Percentiles rank a stretch among this genome's conserved stretches.
Conservation (phyloP, 2,888 invertebrate genomes). For the Hirtodrosophila duncani region DNA sequence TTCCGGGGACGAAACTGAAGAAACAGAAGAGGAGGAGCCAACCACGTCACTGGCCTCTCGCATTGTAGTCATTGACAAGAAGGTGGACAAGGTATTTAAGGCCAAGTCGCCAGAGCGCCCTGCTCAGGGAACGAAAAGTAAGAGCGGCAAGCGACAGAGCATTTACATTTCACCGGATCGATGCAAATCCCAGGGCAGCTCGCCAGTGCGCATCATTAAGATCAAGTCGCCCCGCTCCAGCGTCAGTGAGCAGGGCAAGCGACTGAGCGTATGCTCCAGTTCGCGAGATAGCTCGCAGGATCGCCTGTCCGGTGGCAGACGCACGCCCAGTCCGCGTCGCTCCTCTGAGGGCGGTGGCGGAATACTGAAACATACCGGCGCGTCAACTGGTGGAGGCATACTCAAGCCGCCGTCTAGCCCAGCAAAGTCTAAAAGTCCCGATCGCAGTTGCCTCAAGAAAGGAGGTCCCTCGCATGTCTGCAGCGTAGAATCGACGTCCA, state of each 20-base stretch:
- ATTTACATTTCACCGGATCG: constrained; percentile 81
- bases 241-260: constrained; percentile 79
- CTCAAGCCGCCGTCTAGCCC: constrained; percentile 76
- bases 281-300: constrained; percentile 76
- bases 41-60: constrained; percentile 46
- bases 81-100: constrained; percentile 78
- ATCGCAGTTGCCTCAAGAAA: constrained; percentile 77
- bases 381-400: constrained; percentile 70
- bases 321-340: constrained; percentile 77
- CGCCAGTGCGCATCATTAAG: constrained; percentile 78
- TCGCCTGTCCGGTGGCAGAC: constrained; percentile 68
- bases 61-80: constrained; percentile 77
- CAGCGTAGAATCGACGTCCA: constrained; percentile 59
- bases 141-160: constrained; percentile 78
- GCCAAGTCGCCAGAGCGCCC: constrained; percentile 69
- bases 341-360: constrained; percentile 77
- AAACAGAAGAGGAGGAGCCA: constrained; percentile 66
- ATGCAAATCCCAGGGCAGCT: constrained; percentile 77
- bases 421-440: constrained; percentile 76
- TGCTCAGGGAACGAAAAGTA: constrained; percentile 46
- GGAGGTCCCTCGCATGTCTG: constrained; percentile 75
- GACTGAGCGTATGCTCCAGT: constrained; percentile 73
- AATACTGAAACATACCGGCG: constrained; percentile 75
- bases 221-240: constrained; percentile 80
- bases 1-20: constrained; percentile 77